A percentile compares a stretch with the other conserved stretches of the same genome.
phyloP scores from a whole-genome alignment of 1,140 invertebrate genomes.

The Panagrolaimus sp. region DNA sequence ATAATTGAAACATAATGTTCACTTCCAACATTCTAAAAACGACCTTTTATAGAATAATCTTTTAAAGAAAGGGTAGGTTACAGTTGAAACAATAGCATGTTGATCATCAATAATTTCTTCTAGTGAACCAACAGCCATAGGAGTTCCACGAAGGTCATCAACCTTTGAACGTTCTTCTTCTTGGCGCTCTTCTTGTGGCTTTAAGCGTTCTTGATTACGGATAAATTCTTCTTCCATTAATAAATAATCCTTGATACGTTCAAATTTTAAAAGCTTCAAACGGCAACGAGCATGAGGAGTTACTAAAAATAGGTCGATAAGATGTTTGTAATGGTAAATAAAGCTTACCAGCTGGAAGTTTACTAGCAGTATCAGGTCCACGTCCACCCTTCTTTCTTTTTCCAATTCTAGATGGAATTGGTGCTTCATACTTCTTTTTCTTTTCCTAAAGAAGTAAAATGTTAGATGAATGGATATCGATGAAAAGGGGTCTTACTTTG shows the following conservation, averaged over 20 bases:
- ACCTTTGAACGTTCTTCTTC: constrained; percentile 90
- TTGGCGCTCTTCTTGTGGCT: constrained; percentile 97
- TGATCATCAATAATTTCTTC: constrained; percentile 99
- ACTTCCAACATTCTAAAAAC: constrained; percentile 77
- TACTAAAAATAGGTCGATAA: constrained; percentile 66
- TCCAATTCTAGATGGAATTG: constrained; percentile 94
- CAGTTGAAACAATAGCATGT: constrained; percentile 96
- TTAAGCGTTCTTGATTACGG: constrained; percentile 90
- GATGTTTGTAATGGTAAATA: constrained; percentile 18
- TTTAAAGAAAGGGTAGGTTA: constrained; percentile 20
- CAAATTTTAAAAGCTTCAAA: constrained; percentile 86
- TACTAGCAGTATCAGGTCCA: constrained; percentile 94
- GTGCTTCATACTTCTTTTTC: constrained; percentile 98
- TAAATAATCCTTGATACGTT: constrained; percentile 96
- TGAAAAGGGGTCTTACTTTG: constrained; percentile 31
- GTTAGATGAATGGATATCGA: constrained; percentile 30
- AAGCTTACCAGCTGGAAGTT: constrained; percentile 74
- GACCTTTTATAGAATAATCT: no score
- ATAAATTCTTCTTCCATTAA: constrained; percentile 99
- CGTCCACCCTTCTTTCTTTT: constrained; percentile 92
- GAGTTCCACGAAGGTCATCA: constrained; percentile 93
- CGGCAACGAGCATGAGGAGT: constrained; percentile 94
- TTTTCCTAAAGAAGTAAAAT: constrained; percentile 66
- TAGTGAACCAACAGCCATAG: constrained; percentile 98
- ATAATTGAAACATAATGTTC: constrained; percentile 99